Percentiles rank a stretch among this genome's conserved stretches.
phyloP scores from a whole-genome alignment of 2,888 invertebrate genomes.

The Rhagophthalmus giganteus region DNA sequence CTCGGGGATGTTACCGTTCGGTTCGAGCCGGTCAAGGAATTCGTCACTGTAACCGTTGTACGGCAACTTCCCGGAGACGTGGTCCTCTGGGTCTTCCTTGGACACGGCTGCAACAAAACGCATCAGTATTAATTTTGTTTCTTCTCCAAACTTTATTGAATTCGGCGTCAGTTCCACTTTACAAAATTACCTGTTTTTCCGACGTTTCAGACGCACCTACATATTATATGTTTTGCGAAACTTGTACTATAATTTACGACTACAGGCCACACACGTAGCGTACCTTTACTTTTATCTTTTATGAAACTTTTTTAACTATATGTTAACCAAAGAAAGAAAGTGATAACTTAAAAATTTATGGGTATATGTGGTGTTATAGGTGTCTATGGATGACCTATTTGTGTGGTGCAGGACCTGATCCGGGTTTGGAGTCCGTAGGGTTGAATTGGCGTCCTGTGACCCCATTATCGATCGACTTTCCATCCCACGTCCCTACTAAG shows the following conservation, averaged over 20 bases:
- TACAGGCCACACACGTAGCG: neutral
- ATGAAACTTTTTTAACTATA: too few relatives aligned
- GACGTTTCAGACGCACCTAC: constrained; percentile 4
- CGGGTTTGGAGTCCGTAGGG: constrained; percentile 29
- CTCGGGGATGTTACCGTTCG: constrained; percentile 89
- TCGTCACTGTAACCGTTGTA: constrained; percentile 94
- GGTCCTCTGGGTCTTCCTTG: constrained; percentile 85
- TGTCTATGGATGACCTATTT: constrained; percentile 36
- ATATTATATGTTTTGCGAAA: constrained; percentile 5
- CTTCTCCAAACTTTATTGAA: constrained; percentile 5
- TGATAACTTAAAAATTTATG: too few relatives aligned
- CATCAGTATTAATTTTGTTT: constrained; percentile 26
- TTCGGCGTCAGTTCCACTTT: constrained; percentile 17
- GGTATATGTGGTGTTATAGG: neutral
- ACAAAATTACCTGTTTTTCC: constrained; percentile 15
- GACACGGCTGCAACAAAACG: constrained; percentile 77
- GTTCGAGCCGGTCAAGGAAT: constrained; percentile 90
- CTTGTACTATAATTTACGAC: constrained; percentile 8
- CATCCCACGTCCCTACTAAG: constrained; percentile 26
- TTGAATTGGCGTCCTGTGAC: constrained; percentile 36
- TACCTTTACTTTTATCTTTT: constrained; percentile 6
- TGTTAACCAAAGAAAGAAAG: neutral
- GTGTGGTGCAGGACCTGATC: constrained; percentile 33
- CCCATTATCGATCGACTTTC: constrained; percentile 39
- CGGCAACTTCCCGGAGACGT: constrained; percentile 72